Evolutionary conservation across 1,140 invertebrate genomes (phyloP), one percentile per base, ranked within the genome.

Genomic region (Dermatophagoides farinae): DNA sequence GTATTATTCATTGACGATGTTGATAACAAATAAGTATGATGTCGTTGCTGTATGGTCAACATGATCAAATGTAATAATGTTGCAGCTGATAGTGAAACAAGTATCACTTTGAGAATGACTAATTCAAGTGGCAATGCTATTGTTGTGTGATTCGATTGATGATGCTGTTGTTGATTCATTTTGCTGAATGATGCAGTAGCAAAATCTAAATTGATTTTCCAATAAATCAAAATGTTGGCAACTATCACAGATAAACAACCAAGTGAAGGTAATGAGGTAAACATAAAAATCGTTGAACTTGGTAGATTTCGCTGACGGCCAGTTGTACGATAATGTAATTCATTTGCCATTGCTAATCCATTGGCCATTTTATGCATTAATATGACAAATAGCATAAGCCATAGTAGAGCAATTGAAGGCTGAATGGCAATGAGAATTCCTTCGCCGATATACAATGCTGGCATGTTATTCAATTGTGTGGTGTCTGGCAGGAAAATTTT

Each of bases 301-400:
- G 58, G 58, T 18, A 60, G 12, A 18, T 47, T 10, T 60, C 44
- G 16, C 20, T 47, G 41, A 18, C 44, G 14, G 18, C 44, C 43
- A 22, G 41, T 37, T 1, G 58, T 60, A 18, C 23, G 47, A 16
- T 60, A 51, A 23, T 60, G 44, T 16, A 60, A 22, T 23, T 60
- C 58, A 16, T 14, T 49, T 20, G 41, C 16, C n/a, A 60, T 44
- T 1, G 18, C 18, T 16, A 60, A 18, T 20, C 23, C 58, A 16
- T 43, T 60, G 23, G 47, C 44, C 44, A 60, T 14, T 43, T 60
- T 60, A 44, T 60, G 43, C 16, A 60, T 18, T 38, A 60, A 43
- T 8, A 60, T 37, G 12, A 60, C 46, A n/a, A 25, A 18, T 18
- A 60, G 50, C 23, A 50, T 60, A 4, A 60, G 14, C 58, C 43